Base-by-base conservation (phyloP, 2,113 vertebrate species). In the Alethe castanea region DNA sequence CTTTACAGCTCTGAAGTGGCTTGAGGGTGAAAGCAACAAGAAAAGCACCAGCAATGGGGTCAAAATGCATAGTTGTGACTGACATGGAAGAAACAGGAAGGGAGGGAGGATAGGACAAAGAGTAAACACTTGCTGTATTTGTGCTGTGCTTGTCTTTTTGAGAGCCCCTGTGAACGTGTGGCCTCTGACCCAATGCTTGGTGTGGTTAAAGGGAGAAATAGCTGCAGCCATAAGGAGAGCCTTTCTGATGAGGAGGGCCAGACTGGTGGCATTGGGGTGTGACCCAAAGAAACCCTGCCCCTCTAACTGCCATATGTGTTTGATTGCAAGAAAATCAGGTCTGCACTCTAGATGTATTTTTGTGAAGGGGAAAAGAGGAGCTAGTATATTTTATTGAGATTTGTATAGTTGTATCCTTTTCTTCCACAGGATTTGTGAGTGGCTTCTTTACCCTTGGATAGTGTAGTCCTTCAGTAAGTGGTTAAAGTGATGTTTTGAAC, bases 391-490 rank as follows among this genome's bases (percentile, higher is more conserved):
- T 97, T 94, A 83, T 95, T 90, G 45, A 88, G 69, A 70, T 67
- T 91, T 94, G 47, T 90, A 50, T 90, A n/a, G 18, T 62, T 93
- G n/a, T 76, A 61, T 87, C 44, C 86, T 94, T 96, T 83, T 92
- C 57, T 88, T 96, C 81, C 80, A 67, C 81, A 90, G 72, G 52
- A 70, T 89, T 35, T 59, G 60, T 53, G 40, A 59, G 53, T 77
- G 86, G 8, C 72, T 95, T 50, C 90, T 87, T 80, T 66, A 90
- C 20, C 86, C 96, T 89, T 86, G 25, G 65, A 29, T 57, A 69
- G 28, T 8, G 8, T 28, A 89, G 62, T 87, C 76, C 67, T 79
- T 95, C 81, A 85, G 64, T 87, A 91, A 89, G 78, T 88, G 44
- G 38, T 62, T 86, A 73, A 72, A 57, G 45, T 81, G 70, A 26